Evolutionary conservation across 1,140 invertebrate genomes (phyloP).

Genomic region (Archegozetes longisetosus): DNA sequence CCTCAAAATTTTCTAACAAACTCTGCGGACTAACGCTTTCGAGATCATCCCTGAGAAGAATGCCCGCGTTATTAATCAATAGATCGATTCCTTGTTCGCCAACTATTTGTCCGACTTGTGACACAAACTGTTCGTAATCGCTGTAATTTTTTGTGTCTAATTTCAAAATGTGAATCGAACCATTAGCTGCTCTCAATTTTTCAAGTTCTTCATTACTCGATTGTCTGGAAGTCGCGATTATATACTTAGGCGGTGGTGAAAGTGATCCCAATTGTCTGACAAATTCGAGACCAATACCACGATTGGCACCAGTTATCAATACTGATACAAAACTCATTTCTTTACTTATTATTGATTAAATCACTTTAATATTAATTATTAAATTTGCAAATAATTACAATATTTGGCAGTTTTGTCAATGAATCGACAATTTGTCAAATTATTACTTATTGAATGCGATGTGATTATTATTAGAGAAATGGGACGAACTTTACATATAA

Average conservation of each 20-base stretch:
- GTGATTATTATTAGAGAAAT: too few relatives aligned
- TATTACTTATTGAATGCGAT: too few relatives aligned
- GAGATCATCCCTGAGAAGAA: slow-evolving; percentile 52
- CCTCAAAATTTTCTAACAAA: slow-evolving; percentile 45
- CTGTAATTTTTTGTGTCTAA: slow-evolving; percentile 19
- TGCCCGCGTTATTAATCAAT: slow-evolving; percentile 69
- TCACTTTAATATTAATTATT: too few relatives aligned
- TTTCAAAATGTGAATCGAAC: background rate
- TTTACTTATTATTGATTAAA: too few relatives aligned
- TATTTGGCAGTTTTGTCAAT: too few relatives aligned
- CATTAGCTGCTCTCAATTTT: background rate
- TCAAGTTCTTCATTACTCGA: slow-evolving; percentile 25
- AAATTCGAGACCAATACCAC: slow-evolving; percentile 67
- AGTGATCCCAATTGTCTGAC: slow-evolving; percentile 44
- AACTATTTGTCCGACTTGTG: slow-evolving; percentile 29
- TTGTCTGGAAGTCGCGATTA: slow-evolving; percentile 59
- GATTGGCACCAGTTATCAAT: slow-evolving; percentile 69
- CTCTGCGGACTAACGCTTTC: slow-evolving; percentile 48
- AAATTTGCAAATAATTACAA: too few relatives aligned
- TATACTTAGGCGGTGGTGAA: slow-evolving; percentile 37
- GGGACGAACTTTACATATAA: too few relatives aligned
- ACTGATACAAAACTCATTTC: slow-evolving; percentile 28
- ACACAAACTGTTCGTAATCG: slow-evolving; percentile 15
- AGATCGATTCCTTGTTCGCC: slow-evolving; percentile 54
- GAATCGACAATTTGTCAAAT: too few relatives aligned